phyloP scores from a whole-genome alignment of 2,113 vertebrate species.

The Ammospiza caudacuta region DNA sequence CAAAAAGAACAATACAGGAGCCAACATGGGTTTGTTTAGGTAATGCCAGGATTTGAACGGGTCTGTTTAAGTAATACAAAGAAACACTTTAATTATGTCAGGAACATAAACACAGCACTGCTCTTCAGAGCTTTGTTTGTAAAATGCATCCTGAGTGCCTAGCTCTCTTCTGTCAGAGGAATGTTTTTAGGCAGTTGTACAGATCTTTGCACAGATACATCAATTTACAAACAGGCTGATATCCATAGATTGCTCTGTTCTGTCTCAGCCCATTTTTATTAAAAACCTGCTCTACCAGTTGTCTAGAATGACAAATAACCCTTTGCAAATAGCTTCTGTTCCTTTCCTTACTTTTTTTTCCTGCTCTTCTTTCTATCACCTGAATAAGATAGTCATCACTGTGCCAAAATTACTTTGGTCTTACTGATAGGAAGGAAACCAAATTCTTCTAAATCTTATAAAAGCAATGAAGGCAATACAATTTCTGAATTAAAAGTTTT shows the following conservation, averaged over 20 bases:
- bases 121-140: background rate
- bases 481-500: background rate
- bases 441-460: background rate
- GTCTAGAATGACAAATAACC: background rate
- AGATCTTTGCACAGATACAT: background rate
- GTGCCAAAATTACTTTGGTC: background rate
- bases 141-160: background rate
- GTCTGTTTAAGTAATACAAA: slow-evolving; percentile 5
- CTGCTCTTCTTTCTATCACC: background rate
- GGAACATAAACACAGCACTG: background rate
- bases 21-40: background rate
- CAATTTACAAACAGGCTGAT: background rate
- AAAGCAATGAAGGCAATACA: background rate
- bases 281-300: background rate
- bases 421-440: background rate
- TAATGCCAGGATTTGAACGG: background rate
- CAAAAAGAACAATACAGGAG: background rate
- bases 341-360: background rate
- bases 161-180: background rate
- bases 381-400: background rate
- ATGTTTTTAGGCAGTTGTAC: background rate
- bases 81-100: background rate
- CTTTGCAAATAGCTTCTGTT: background rate
- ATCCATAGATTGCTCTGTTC: background rate
- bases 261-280: background rate